These are phyloP conservation scores for Xanthorhoe designata DNA, from an alignment of 2,888 invertebrate species.

Conservation along the genomic window DNA sequence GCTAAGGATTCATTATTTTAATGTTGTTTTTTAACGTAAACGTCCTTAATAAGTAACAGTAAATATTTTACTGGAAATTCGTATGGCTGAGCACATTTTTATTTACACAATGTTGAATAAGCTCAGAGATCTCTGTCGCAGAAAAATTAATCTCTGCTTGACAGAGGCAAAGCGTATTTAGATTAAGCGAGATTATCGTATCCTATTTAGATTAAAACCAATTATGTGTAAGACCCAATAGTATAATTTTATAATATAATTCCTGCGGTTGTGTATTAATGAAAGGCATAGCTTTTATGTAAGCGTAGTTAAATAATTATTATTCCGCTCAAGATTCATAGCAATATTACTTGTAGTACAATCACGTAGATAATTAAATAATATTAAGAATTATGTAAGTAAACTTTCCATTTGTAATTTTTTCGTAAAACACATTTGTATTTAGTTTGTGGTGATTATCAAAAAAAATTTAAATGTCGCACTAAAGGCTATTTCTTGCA, in stretches of 20 bases:
- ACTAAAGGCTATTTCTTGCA: too few species aligned
- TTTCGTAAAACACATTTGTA: not conserved
- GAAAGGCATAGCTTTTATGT: slow-evolving; percentile 11
- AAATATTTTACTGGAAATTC: too few species aligned
- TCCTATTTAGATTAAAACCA: not conserved
- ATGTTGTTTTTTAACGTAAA: too few species aligned
- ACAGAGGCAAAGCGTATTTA: too few species aligned
- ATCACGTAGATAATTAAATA: not conserved
- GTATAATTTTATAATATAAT: not conserved
- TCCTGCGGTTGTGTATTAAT: slow-evolving; percentile 5
- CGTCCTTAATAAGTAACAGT: too few species aligned
- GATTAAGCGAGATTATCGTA: not conserved
- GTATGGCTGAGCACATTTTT: too few species aligned
- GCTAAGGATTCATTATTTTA: too few species aligned
- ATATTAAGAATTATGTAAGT: not conserved
- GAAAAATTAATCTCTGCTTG: too few species aligned
- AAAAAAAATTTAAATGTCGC: too few species aligned
- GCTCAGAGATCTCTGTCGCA: too few species aligned
- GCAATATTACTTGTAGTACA: not conserved
- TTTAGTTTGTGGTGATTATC: too few species aligned
- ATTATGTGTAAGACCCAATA: not conserved
- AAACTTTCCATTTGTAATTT: not conserved
- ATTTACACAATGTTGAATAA: too few species aligned
- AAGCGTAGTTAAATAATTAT: not conserved
- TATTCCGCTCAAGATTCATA: not conserved